Percentiles rank a stretch among this genome's conserved stretches.
These are phyloP conservation scores for Glandiceps talaboti DNA, from an alignment of 53 echinoderm and acorn worm genomes.

Conservation along the genomic window DNA sequence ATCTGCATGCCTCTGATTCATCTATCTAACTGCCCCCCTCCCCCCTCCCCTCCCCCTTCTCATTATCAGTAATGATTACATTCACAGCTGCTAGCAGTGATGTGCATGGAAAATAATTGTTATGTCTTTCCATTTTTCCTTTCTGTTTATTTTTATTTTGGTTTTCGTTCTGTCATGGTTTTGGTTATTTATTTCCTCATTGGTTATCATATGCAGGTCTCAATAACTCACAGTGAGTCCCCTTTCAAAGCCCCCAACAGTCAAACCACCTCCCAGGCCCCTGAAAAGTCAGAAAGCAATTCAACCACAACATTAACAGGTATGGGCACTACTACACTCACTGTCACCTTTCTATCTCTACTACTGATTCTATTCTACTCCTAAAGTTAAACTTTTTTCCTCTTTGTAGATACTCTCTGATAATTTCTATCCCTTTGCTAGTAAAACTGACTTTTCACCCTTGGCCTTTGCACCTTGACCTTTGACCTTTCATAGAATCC, in stretches of 20 bases:
- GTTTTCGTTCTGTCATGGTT: background rate
- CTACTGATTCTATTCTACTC: background rate
- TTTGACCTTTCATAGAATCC: too few species aligned
- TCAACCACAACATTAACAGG: background rate
- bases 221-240: background rate
- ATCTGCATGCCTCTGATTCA: background rate
- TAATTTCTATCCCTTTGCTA: background rate
- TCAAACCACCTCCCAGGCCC: background rate
- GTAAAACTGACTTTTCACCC: background rate
- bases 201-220: background rate
- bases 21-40: background rate
- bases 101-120: background rate
- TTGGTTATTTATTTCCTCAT: background rate
- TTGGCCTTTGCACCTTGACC: background rate
- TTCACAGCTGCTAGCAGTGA: background rate
- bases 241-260: slow-evolving; percentile 1
- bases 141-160: background rate
- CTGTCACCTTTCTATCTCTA: too few species aligned
- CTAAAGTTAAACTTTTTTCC: background rate
- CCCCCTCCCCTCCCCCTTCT: background rate
- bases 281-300: background rate
- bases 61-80: background rate
- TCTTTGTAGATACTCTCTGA: background rate
- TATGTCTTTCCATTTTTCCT: background rate
- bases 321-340: background rate